These are phyloP conservation scores for Temnothorax ravouxi DNA, from an alignment of 2,888 invertebrate genomes.

Conservation along the genomic window DNA sequence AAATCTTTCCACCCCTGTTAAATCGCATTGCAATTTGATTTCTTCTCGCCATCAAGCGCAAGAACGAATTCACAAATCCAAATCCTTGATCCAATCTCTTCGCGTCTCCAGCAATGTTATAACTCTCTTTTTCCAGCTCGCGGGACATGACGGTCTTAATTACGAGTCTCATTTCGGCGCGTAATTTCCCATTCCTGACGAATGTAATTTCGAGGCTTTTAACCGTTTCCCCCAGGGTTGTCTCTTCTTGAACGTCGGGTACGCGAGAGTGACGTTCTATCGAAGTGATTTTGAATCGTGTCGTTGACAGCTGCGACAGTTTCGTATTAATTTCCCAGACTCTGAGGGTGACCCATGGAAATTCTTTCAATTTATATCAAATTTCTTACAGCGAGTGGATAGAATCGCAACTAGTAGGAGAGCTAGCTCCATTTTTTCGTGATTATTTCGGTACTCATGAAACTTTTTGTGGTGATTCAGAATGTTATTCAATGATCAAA, in stretches of 20 bases:
- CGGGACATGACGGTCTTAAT: slow-evolving; percentile 43
- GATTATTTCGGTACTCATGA: too few relatives aligned
- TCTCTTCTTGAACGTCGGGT: slow-evolving; percentile 26
- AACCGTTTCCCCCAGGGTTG: slow-evolving; percentile 40
- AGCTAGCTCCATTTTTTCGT: too few relatives aligned
- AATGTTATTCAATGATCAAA: too few relatives aligned
- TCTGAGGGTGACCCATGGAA: slow-evolving; percentile 17
- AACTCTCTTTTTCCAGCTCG: slow-evolving; percentile 21
- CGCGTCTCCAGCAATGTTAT: background rate
- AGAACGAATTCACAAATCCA: slow-evolving; percentile 8
- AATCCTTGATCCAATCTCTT: background rate
- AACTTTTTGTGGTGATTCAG: too few relatives aligned
- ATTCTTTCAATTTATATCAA: slow-evolving; percentile 2
- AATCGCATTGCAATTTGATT: slow-evolving; percentile 32
- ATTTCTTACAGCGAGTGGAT: background rate
- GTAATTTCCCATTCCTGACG: slow-evolving; percentile 48
- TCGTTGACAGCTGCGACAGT: slow-evolving; percentile 22
- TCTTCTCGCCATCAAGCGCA: background rate
- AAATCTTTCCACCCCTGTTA: background rate
- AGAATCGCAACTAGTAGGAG: too few relatives aligned
- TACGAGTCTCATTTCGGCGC: slow-evolving; percentile 51
- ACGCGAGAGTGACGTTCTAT: slow-evolving; percentile 19
- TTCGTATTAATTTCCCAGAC: slow-evolving; percentile 20
- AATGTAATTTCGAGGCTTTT: slow-evolving; percentile 59
- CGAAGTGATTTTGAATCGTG: slow-evolving; percentile 45